Conservation (phyloP, 2,888 invertebrate genomes). For the Dynastes grantii region DNA sequence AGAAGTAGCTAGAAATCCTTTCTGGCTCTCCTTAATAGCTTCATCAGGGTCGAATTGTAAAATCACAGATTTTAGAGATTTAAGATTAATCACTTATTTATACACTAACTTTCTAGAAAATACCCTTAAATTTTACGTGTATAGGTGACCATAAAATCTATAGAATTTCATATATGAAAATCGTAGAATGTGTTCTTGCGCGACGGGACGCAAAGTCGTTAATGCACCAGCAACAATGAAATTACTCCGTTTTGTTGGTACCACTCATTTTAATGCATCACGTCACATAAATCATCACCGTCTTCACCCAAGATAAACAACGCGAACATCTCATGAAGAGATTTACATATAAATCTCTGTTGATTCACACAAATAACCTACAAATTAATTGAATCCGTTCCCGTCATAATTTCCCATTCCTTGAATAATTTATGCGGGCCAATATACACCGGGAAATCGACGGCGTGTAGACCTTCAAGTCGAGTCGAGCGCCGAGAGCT, state of each 20-base stretch:
- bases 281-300: constrained; percentile 12
- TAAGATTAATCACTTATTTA: no score
- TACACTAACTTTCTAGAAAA: no score
- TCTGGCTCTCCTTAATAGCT: no score
- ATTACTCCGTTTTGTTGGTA: not conserved
- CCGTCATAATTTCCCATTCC: constrained; percentile 18
- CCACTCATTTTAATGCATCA: constrained; percentile 3
- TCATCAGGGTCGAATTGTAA: no score
- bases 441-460: constrained; percentile 10
- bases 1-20: no score
- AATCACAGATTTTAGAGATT: no score
- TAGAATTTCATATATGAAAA: not conserved
- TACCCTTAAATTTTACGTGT: no score
- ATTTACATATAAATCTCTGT: constrained; percentile 35
- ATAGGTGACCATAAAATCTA: not conserved
- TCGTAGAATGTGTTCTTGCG: not conserved
- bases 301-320: constrained; percentile 23
- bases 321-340: constrained; percentile 24
- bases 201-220: not conserved
- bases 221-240: not conserved
- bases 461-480: not conserved
- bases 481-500: constrained; percentile 8
- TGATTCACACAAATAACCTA: constrained; percentile 29
- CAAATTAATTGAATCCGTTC: constrained; percentile 36
- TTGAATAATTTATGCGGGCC: constrained; percentile 22